A percentile compares a stretch with the other conserved stretches of the same genome.
These are phyloP conservation scores for Rana temporaria DNA, from an alignment of 2,113 vertebrate genomes.

Conservation along the genomic window DNA sequence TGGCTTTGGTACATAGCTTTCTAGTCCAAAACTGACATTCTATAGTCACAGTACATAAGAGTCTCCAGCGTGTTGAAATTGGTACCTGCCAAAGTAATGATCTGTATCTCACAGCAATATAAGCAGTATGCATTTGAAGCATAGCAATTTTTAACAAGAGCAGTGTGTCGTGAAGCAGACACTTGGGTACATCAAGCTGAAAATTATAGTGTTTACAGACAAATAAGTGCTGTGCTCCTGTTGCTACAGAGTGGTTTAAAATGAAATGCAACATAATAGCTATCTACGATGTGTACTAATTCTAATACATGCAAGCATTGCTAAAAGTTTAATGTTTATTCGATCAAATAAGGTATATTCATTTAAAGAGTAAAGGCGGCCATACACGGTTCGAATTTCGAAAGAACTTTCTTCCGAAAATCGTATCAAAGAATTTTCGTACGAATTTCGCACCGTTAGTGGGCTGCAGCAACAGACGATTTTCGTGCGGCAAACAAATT, in stretches of 20 bases:
- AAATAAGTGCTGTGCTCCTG: conserved; percentile 24
- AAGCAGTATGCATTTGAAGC: conserved; percentile 3
- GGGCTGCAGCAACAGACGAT: too few species aligned
- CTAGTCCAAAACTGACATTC: neutral
- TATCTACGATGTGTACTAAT: neutral
- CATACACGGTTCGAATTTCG: too few species aligned
- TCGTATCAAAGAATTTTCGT: too few species aligned
- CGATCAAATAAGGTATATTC: too few species aligned
- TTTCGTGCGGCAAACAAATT: too few species aligned
- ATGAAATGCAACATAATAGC: conserved; percentile 3
- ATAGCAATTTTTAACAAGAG: conserved; percentile 21
- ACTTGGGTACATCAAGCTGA: conserved; percentile 12
- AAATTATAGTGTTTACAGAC: conserved; percentile 36
- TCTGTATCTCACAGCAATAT: neutral
- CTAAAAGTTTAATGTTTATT: too few species aligned
- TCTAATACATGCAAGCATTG: neutral
- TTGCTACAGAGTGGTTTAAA: neutral
- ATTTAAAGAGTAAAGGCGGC: too few species aligned
- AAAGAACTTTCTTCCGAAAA: too few species aligned
- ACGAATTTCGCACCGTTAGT: too few species aligned
- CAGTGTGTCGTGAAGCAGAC: conserved; percentile 26
- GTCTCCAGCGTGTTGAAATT: conserved; percentile 7
- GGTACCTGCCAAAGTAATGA: conserved; percentile 12
- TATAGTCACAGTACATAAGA: neutral
- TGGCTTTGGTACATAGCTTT: neutral